phyloP scores from a whole-genome alignment of 1,140 invertebrate genomes.

The Venturia canescens region DNA sequence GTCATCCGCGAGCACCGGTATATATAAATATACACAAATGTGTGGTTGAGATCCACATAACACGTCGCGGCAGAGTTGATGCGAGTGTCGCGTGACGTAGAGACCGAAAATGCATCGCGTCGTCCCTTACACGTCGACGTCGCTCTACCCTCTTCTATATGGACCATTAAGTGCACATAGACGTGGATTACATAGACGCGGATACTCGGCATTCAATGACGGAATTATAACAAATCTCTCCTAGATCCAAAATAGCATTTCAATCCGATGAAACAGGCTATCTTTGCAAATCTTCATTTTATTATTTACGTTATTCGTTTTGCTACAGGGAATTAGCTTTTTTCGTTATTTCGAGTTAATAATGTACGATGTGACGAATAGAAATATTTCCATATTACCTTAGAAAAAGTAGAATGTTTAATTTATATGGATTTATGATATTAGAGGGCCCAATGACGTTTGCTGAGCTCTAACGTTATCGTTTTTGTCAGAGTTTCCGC shows the following conservation, averaged over 20 bases:
- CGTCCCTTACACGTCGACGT: constrained; percentile 50
- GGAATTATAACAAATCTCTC: background rate
- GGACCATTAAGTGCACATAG: background rate
- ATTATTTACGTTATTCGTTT: too few relatives aligned
- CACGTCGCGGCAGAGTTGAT: constrained; percentile 33
- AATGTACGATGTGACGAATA: too few relatives aligned
- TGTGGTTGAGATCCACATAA: background rate
- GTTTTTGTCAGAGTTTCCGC: too few relatives aligned
- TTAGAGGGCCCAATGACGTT: too few relatives aligned
- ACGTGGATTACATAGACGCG: background rate
- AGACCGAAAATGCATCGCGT: constrained; percentile 57
- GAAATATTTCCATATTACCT: too few relatives aligned
- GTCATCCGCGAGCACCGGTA: constrained; percentile 57
- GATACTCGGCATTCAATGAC: constrained; percentile 6
- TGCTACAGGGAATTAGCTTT: too few relatives aligned
- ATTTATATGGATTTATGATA: too few relatives aligned
- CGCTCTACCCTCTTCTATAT: constrained; percentile 14
- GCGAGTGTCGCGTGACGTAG: constrained; percentile 67
- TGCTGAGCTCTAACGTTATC: too few relatives aligned
- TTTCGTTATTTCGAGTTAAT: too few relatives aligned
- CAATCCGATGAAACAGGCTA: background rate
- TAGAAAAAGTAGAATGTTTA: too few relatives aligned
- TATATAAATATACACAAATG: background rate
- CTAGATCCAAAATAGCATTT: background rate
- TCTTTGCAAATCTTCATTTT: background rate